Evolutionary conservation across 2,113 vertebrate species (phyloP), one percentile per base, ranked within the genome.

Genomic region (Pelobates fuscus): DNA sequence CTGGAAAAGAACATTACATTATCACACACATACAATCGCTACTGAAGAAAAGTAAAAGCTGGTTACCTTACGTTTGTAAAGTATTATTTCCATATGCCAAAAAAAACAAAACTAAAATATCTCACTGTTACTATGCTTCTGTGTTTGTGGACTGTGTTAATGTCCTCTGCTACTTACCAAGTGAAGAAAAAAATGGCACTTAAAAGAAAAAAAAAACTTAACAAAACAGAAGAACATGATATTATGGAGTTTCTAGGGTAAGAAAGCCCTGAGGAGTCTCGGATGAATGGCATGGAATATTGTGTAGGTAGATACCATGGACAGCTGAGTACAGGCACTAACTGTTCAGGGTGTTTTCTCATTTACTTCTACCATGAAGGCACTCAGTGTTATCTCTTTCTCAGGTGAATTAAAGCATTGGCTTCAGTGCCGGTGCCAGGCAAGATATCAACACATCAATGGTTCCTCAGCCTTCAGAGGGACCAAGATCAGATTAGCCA

Each of bases 1-100:
- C 90, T 91, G 89, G 86, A 92, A 92, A 93, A 91, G 87, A 92
- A 92, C 91, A 90, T 90, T 92, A 92, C 92, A 91, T 92, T 91
- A 91, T 91, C 85, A 91, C 92, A 92, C 89, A 90, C 86, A 83
- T 91, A 93, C 91, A 89, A 87, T 88, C 91, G 83, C 85, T 93
- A 92, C 91, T 59, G 43, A 72, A 67, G 59, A 77, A 65, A 92
- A 49, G 17, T 17, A 91, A 89, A 92, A 88, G 81, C 88, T 90
- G 87, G 88, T 92, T 89, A 90, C 87, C 84, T 89, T 87, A 92
- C 46, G 44, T 44, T 91, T 92, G 92, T 91, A 92, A 88, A 88
- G 89, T 89, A 88, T 92, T 71, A 89, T 90, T 87, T 87, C 84
- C 82, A 90, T 85, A 85, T 86, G 84, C 90, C 91, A 92, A 82